Percentiles rank a stretch among this genome's conserved stretches.
These are phyloP conservation scores for Gastracanthus pulcherrimus DNA, from an alignment of 2,888 invertebrate species.

Conservation along the genomic window DNA sequence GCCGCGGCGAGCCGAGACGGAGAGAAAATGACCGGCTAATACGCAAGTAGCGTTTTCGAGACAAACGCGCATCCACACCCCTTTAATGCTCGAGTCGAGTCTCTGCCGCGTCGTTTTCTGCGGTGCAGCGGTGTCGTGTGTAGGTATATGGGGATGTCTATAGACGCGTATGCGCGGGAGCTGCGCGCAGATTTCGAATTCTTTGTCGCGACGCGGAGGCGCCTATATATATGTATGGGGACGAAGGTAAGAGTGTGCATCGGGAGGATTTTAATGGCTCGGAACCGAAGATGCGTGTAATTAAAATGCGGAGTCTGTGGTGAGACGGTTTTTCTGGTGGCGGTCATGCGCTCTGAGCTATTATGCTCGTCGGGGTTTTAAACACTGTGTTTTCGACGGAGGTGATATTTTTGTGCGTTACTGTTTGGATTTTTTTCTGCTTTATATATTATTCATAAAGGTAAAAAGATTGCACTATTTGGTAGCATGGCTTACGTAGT, in stretches of 20 bases:
- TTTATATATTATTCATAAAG: not conserved
- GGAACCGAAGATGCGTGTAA: not conserved
- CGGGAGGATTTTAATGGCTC: slow-evolving; percentile 17
- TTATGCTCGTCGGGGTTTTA: not conserved
- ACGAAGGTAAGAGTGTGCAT: not conserved
- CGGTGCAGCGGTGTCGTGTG: not conserved
- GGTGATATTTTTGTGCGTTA: not conserved
- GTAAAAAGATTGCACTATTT: too few species aligned
- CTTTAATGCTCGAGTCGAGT: slow-evolving; percentile 39
- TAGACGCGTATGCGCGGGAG: not conserved
- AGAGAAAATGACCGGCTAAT: slow-evolving; percentile 34
- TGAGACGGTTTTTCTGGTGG: not conserved
- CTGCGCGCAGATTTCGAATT: too few species aligned
- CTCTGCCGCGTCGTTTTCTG: slow-evolving; percentile 12
- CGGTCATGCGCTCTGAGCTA: not conserved
- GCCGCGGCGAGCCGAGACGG: not conserved
- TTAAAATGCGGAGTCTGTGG: slow-evolving; percentile 28
- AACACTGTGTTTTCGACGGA: not conserved
- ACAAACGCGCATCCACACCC: slow-evolving; percentile 37
- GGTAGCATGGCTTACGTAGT: too few species aligned
- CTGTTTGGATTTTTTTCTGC: not conserved
- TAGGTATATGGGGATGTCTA: not conserved
- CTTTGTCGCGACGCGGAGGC: slow-evolving; percentile 24
- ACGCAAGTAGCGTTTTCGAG: slow-evolving; percentile 38
- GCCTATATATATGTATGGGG: not conserved